These are phyloP conservation scores for Protonemura montana DNA, from an alignment of 2,888 invertebrate genomes.

Conservation along the genomic window DNA sequence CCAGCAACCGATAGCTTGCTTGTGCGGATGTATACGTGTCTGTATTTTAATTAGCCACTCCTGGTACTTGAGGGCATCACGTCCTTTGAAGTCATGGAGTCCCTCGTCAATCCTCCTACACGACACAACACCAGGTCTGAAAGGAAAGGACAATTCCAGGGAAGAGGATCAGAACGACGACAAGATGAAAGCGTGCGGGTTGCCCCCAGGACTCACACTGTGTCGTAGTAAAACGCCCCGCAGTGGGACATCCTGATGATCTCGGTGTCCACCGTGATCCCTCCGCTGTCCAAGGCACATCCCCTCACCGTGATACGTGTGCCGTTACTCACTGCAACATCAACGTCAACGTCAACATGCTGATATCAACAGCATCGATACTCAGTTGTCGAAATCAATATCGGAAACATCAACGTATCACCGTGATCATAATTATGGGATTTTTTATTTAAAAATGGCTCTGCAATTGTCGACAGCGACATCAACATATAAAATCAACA, in stretches of 20 bases:
- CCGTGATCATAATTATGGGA: not conserved
- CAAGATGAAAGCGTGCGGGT: no score
- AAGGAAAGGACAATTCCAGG: no score
- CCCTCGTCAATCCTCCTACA: no score
- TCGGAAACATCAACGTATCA: not conserved
- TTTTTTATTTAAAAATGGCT: no score
- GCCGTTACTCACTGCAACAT: slow-evolving; percentile 66
- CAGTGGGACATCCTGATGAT: slow-evolving; percentile 97
- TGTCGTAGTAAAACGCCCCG: slow-evolving; percentile 90
- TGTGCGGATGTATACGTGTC: not conserved
- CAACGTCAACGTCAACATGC: not conserved
- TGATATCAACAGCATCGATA: no score
- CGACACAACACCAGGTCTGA: no score
- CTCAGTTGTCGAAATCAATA: not conserved
- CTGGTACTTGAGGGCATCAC: not conserved
- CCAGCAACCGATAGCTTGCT: not conserved
- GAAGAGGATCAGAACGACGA: no score
- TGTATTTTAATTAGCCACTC: not conserved
- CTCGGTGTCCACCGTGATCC: slow-evolving; percentile 94
- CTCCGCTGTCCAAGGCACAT: slow-evolving; percentile 95
- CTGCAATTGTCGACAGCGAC: no score
- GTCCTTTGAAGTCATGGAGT: not conserved
- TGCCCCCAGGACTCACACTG: slow-evolving; percentile 66
- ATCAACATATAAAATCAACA: no score
- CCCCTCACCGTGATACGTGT: slow-evolving; percentile 87